Base-by-base conservation (phyloP, 1,140 invertebrate species). In the Euura lappo region DNA sequence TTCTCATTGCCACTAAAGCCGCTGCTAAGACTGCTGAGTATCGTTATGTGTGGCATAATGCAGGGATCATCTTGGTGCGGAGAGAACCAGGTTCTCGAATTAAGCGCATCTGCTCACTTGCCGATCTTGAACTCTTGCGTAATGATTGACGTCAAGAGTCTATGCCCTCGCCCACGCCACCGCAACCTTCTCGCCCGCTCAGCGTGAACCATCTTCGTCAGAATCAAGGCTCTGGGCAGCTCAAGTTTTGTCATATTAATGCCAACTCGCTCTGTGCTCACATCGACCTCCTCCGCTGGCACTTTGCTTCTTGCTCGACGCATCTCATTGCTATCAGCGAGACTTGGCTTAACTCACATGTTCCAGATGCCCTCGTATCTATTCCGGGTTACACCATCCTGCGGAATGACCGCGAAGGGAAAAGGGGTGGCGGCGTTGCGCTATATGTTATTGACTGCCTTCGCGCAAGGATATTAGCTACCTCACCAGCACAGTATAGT, bases 331-430 rank as follows among this genome's bases (percentile, higher is more conserved):
- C 68, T 0, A 2, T 69, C 44, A 28, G 45, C 1, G 68, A 69
- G 43, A 7, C 68, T 46, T 69, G 68, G 68, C 11, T 69, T 0
- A 45, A 69, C 3, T 3, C 3, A 2, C 2, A 6, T 3, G 44
- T 69, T 3, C 4, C 68, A 28, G 4, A 69, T 42, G 42, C 13
- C 5, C 45, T 69, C 0, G 10, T 69, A 4, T 28, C 13, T 3
- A 7, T 69, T 2, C 28, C 46, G 3, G 43, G 60, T 4, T 69
- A 69, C n/a, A 44, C 8, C 6, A 11, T 69, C 3, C 46, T 69
- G 0, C 68, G 68, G 3, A 69, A 69, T 45, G 68, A 69, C 43
- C 5, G 68, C 13, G 68, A 7, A 8, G 68, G 45, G 3, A 69
- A 69, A 45, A n/a, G 4, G 2, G 68, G 68, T 3, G 68, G 44